Conservation (phyloP, 2,888 invertebrate species). For the Tiphia femorata region DNA sequence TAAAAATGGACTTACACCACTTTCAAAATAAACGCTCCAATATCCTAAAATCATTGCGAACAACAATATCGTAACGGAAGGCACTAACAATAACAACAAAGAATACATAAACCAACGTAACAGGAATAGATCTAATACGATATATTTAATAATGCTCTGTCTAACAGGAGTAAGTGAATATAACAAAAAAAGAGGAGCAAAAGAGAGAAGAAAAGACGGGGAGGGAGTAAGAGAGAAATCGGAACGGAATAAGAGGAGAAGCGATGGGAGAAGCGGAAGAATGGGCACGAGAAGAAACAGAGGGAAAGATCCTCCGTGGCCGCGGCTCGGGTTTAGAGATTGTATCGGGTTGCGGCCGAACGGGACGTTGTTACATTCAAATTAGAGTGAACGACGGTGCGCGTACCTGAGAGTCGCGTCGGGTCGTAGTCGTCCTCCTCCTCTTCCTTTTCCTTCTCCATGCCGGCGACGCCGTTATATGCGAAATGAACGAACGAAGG, state of each 20-base stretch:
- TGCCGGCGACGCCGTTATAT: conserved; percentile 36
- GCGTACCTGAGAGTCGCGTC: conserved; percentile 57
- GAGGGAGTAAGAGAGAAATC: no score
- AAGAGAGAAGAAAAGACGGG: conserved; percentile 9
- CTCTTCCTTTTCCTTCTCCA: no score
- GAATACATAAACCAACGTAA: no score
- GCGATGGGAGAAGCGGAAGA: conserved; percentile 26
- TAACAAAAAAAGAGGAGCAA: not conserved
- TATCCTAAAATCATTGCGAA: no score
- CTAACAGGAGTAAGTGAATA: no score
- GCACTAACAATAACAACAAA: no score
- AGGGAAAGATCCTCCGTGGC: no score
- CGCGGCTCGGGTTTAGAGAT: conserved; percentile 52
- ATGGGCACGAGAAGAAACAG: conserved; percentile 25
- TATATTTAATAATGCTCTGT: no score
- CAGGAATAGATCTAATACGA: no score
- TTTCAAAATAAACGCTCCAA: no score
- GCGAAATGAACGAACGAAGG: conserved; percentile 33
- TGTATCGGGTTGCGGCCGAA: conserved; percentile 66
- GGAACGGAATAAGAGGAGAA: conserved; percentile 23
- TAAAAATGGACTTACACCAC: no score
- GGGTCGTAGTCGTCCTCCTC: conserved; percentile 55
- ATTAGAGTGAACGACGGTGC: conserved; percentile 68
- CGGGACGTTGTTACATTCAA: conserved; percentile 70
- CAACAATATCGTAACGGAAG: no score